Evolutionary conservation across 2,797 vertebrate genomes (phyloP), one percentile per base, ranked within the genome.

Genomic region (Poecilia picta): DNA sequence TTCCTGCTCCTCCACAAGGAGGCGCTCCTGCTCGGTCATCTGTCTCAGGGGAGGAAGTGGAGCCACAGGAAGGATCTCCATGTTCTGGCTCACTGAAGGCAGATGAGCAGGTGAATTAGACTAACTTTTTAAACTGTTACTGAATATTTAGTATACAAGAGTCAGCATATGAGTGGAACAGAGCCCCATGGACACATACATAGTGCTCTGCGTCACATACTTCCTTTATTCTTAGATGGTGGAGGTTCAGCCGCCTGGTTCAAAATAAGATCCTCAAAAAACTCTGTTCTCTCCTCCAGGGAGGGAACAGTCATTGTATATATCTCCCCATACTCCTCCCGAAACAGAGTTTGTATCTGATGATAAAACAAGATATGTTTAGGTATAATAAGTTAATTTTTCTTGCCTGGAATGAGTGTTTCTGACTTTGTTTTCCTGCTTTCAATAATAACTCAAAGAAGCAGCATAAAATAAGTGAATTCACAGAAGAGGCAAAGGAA

Each of bases 221-320:
- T 0, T 25, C 95, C 74, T 64, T 86, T 94, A 76, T 87, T 96
- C 89, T 92, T 96, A 66, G 95, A 93, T 72, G 85, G 6, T 7
- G 97, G 97, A 77, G 96, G 90, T 84, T 97, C 97, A 18, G 96
- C 94, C 47, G 96, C 96, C 94, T 97, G 97, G 81, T 95, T 96
- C 70, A 98, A 64, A 89, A 98, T 84, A 57, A 98, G 94, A 82
- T 97, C 96, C 81, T 96, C 93, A 93, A 98, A 98, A 94, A 98
- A 95, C 41, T 77, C 70, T 5, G 51, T 94, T 78, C 97, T 95
- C 91, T 97, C 96, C 31, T 95, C 92, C 73, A n/a, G 77, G 46
- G 66, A 89, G 31, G 97, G 97, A 85, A 95, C 91, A 1, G 85
- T 73, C 55, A 98, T 80, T 71, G 93, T 72, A 80, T 96, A 97